Conservation (phyloP, 1,140 invertebrate genomes). For the Akabosia matsudoensis region DNA sequence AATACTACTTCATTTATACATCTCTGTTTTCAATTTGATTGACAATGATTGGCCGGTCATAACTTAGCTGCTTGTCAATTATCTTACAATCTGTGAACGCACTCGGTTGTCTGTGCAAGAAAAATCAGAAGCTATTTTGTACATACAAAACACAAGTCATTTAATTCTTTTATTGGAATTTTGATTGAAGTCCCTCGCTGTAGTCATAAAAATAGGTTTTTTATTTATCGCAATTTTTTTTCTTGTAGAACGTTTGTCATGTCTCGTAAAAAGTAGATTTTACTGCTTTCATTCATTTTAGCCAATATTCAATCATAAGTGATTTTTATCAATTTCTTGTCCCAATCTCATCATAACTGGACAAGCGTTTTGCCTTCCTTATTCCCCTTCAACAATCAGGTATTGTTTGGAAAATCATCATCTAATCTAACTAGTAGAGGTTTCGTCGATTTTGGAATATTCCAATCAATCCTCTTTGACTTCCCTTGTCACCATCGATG, state of each 20-base stretch:
- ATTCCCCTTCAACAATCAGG: too few relatives aligned
- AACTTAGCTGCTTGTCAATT: background rate
- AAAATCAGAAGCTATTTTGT: background rate
- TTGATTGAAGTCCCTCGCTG: background rate
- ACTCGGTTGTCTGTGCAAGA: background rate
- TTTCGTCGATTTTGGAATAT: too few relatives aligned
- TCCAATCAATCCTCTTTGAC: too few relatives aligned
- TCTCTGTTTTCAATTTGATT: too few relatives aligned
- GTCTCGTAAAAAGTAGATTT: background rate
- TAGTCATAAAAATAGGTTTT: background rate
- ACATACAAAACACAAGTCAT: background rate
- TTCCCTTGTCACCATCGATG: too few relatives aligned
- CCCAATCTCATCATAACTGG: background rate
- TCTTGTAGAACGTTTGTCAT: background rate
- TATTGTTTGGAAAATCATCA: too few relatives aligned
- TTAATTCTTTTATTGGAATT: background rate
- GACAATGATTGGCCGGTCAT: background rate
- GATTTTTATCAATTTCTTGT: background rate
- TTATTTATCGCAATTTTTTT: background rate
- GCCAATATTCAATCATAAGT: background rate
- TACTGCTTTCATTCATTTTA: background rate
- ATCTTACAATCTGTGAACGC: background rate
- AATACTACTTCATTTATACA: background rate
- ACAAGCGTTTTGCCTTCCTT: background rate
- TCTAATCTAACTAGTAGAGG: too few relatives aligned